These are phyloP conservation scores for Tringa solitaria DNA, from an alignment of 2,113 vertebrate genomes.

Conservation along the genomic window DNA sequence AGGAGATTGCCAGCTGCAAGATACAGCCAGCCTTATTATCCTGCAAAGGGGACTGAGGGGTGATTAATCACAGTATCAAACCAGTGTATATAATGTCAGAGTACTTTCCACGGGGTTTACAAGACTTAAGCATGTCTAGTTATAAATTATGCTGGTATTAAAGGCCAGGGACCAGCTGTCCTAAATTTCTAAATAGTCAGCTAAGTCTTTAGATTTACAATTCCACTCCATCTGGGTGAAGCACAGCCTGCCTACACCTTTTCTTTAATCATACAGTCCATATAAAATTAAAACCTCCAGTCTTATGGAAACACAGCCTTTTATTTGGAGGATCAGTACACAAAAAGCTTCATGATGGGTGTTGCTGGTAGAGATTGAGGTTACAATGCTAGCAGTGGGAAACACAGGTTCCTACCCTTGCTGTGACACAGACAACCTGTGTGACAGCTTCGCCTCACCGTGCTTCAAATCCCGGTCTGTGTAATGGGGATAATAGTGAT, in stretches of 20 bases:
- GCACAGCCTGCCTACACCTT: conserved; percentile 32
- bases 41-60: neutral
- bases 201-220: conserved; percentile 44
- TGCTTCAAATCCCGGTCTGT: neutral
- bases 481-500: neutral
- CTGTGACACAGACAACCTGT: neutral
- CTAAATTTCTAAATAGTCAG: conserved; percentile 54
- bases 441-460: neutral
- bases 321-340: neutral
- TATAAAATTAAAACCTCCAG: neutral
- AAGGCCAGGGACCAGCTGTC: conserved; percentile 51
- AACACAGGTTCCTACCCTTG: neutral
- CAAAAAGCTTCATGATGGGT: neutral
- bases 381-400: neutral
- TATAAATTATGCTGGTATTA: conserved; percentile 61
- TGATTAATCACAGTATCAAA: conserved; percentile 58
- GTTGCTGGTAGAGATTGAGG: neutral
- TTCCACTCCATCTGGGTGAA: conserved; percentile 51
- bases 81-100: conserved; percentile 52
- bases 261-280: neutral
- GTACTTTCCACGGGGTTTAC: conserved; percentile 44
- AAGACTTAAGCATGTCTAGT: conserved; percentile 49
- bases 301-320: neutral
- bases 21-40: conserved; percentile 30
- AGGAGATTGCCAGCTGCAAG: conserved; percentile 42